phyloP scores from a whole-genome alignment of 2,113 vertebrate species.

The Oceanodroma tethys region DNA sequence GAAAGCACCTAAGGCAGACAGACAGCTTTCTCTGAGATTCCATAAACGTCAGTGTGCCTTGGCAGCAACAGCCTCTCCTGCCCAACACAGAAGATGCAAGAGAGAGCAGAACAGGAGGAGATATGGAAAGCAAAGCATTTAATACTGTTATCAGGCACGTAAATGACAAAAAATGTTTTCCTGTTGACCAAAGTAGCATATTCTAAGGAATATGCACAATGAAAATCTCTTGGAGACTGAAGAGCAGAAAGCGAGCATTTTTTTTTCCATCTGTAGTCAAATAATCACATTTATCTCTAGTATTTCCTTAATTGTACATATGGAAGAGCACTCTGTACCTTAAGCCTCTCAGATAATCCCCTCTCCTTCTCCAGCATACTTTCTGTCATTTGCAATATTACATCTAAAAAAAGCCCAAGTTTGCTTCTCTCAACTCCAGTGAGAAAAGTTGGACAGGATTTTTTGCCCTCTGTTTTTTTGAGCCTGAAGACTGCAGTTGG shows the following conservation, averaged over 20 bases:
- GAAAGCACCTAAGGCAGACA: neutral
- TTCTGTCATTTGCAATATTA: neutral
- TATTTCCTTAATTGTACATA: neutral
- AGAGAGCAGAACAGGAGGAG: neutral
- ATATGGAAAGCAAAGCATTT: neutral
- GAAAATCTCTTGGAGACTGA: neutral
- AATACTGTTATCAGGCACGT: neutral
- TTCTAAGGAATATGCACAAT: neutral
- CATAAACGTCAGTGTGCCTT: fast-evolving
- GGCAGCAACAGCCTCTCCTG: neutral
- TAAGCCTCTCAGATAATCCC: neutral
- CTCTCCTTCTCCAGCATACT: neutral
- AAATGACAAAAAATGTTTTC: neutral
- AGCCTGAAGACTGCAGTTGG: neutral
- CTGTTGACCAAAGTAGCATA: neutral
- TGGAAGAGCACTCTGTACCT: neutral
- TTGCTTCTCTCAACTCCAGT: neutral
- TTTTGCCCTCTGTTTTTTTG: neutral
- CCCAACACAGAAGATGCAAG: neutral
- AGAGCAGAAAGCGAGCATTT: neutral
- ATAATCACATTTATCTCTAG: neutral
- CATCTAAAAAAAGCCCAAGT: neutral
- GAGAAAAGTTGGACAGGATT: neutral
- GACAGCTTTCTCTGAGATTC: neutral
- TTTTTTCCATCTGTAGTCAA: neutral